These are phyloP conservation scores for Hippoglossus stenolepis DNA, from an alignment of 2,113 vertebrate genomes.

Conservation along the genomic window DNA sequence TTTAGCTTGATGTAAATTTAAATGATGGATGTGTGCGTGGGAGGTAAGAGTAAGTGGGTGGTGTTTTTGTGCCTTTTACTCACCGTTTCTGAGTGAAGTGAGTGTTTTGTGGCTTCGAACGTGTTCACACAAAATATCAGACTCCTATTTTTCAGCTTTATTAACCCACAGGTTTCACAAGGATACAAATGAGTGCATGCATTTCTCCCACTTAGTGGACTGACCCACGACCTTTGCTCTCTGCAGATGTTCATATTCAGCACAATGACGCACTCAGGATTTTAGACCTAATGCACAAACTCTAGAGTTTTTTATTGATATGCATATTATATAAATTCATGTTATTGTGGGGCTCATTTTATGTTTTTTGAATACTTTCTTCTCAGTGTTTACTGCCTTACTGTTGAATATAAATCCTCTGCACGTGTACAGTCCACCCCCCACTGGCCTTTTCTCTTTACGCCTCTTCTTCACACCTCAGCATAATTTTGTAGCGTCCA, in stretches of 20 bases:
- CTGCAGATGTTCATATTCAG: slow-evolving; percentile 3
- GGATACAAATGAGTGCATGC: not conserved
- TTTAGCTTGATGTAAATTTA: slow-evolving; percentile 55
- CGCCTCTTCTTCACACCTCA: not conserved
- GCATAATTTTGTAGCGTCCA: not conserved
- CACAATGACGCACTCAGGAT: not conserved
- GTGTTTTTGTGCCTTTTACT: slow-evolving; percentile 62
- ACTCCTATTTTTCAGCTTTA: slow-evolving; percentile 8
- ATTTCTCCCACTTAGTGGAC: not conserved
- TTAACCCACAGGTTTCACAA: slow-evolving; percentile 28
- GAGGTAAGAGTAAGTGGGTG: slow-evolving; percentile 65
- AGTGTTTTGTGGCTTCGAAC: slow-evolving; percentile 45
- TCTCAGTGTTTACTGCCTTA: too few species aligned
- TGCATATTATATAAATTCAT: not conserved
- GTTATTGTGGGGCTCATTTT: too few species aligned
- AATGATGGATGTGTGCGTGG: slow-evolving; percentile 61
- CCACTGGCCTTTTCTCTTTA: not conserved
- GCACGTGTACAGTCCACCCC: too few species aligned
- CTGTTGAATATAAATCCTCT: too few species aligned
- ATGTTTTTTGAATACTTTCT: too few species aligned
- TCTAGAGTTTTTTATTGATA: not conserved
- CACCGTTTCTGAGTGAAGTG: slow-evolving; percentile 38
- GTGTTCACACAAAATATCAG: slow-evolving; percentile 10
- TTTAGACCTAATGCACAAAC: slow-evolving; percentile 1
- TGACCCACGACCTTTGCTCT: slow-evolving; percentile 7